Evolutionary conservation across 2,888 invertebrate species (phyloP).

Genomic region (Zygaena filipendulae): DNA sequence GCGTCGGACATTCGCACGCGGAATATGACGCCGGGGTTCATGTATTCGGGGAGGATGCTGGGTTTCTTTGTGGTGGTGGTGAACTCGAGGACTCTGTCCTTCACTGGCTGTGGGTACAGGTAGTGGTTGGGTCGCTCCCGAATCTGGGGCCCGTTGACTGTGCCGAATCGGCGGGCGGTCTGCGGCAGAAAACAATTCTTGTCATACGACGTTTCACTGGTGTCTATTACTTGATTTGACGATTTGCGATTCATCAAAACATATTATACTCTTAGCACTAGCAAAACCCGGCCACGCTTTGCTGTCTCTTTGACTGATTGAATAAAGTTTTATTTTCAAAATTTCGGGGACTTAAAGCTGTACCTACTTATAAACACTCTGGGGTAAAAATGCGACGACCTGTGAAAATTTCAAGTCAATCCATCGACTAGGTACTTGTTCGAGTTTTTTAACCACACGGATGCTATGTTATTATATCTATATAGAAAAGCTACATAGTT

Average conservation of each 20-base stretch:
- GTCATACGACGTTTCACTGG: constrained; percentile 18
- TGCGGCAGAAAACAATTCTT: constrained; percentile 35
- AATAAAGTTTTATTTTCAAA: no score
- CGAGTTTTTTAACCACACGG: no score
- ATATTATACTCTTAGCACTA: neutral
- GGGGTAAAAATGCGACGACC: no score
- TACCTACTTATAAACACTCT: no score
- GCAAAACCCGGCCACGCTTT: neutral
- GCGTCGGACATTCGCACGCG: constrained; percentile 58
- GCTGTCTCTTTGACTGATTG: neutral
- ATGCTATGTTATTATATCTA: no score
- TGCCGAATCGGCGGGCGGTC: constrained; percentile 35
- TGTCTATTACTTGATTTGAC: constrained; percentile 3
- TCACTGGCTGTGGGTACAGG: constrained; percentile 51
- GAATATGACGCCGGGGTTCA: constrained; percentile 59
- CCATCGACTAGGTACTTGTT: no score
- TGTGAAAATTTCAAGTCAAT: no score
- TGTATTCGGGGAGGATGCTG: constrained; percentile 48
- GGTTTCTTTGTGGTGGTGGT: constrained; percentile 42
- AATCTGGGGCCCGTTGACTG: constrained; percentile 40
- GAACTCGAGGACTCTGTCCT: constrained; percentile 47
- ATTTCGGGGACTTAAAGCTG: no score
- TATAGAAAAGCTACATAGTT: no score
- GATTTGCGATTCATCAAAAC: no score
- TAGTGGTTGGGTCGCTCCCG: constrained; percentile 55